phyloP scores from a whole-genome alignment of 2,797 vertebrate genomes.

The Buceros bicornis region DNA sequence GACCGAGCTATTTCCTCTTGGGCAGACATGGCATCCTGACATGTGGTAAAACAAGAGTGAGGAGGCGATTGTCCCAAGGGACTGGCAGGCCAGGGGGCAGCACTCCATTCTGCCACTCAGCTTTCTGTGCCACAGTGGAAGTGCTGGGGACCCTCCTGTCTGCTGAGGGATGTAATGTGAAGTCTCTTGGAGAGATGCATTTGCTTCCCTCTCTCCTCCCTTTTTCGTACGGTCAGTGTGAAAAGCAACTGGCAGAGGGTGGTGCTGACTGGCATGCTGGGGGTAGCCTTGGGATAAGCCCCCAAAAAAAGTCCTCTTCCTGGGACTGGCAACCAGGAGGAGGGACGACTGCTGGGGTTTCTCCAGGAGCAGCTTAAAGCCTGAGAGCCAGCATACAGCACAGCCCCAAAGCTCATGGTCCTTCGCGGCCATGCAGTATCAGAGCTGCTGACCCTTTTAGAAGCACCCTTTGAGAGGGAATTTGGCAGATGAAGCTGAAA shows the following conservation, averaged over 20 bases:
- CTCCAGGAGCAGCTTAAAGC: rapidly evolving
- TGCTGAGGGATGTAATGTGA: background rate
- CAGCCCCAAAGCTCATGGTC: rapidly evolving
- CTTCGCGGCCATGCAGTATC: rapidly evolving
- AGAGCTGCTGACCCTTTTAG: background rate
- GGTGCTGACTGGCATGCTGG: background rate
- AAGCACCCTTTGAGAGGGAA: background rate
- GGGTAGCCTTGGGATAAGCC: background rate
- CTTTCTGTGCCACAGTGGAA: background rate
- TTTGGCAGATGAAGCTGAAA: background rate
- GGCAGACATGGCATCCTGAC: background rate
- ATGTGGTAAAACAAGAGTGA: background rate
- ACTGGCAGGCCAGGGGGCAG: background rate
- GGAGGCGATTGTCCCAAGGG: background rate
- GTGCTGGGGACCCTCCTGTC: background rate
- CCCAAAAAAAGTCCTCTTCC: background rate
- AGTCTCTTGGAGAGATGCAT: background rate
- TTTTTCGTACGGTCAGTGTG: background rate
- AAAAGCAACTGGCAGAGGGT: background rate
- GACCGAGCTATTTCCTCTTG: background rate
- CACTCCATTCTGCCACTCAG: background rate
- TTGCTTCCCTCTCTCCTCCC: background rate
- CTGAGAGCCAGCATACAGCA: background rate
- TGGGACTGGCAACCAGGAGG: background rate
- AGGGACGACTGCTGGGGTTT: background rate